Evolutionary conservation across 1,140 invertebrate species (phyloP), one percentile per base, ranked within the genome.

Genomic region (Bilobella aurantiaca): DNA sequence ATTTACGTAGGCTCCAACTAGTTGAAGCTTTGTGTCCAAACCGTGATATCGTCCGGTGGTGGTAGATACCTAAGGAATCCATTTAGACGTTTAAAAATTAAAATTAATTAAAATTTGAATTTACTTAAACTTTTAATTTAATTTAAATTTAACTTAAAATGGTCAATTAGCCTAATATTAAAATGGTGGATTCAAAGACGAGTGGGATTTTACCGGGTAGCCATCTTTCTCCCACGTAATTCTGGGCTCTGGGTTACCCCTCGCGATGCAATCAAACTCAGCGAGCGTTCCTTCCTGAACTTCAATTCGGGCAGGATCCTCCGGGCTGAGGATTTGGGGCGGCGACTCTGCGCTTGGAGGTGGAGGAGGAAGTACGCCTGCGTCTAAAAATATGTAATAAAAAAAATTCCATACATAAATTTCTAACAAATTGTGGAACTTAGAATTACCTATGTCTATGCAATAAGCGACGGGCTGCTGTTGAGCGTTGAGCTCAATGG

Each of bases 201-300:
- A 18, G 8, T 42, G 18, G 34, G 8, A 12, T 18, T 42, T 23
- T 53, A 53, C 49, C 25, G 8, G 49, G 23, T 53, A 53, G 28
- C 83, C 82, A 46, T 84, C 85, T 71, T 83, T 85, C 1, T 82
- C 84, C 90, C 90, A 93, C 0, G 83, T 83, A 53, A 92, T 83
- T 42, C 78, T 82, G 1, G 90, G 90, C 62, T 78, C 80, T 1
- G 90, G 91, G 75, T 82, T 83, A 56, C 90, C 90, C 65, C 82
- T 79, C 66, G 87, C 86, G 0, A 85, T 76, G 74, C 90, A 93
- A 46, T 81, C 82, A 56, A 93, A 77, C 0, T 82, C 84, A 2
- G 85, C 87, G 63, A 84, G 83, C 49, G 84, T 83, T 59, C 90
- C 90, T 76, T 90, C 86, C 23, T 84, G 79, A 0, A 82, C 85